A percentile compares a stretch with the other conserved stretches of the same genome.
phyloP scores from a whole-genome alignment of 23 tunicate species.

The Trididemnum miniatum region DNA sequence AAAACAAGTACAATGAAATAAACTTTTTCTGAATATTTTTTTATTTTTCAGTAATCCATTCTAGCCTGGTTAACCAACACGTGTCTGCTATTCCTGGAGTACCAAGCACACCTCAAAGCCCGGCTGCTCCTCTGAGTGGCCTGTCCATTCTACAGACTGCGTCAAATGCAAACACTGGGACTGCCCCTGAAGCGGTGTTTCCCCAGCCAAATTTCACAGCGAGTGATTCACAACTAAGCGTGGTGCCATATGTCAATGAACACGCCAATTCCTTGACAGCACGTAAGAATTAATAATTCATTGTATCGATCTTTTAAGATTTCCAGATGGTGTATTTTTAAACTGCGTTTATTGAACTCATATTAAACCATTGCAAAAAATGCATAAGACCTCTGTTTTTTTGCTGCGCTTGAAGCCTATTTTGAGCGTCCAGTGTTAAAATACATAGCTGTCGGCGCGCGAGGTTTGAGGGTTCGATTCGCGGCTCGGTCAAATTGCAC shows the following conservation, averaged over 20 bases:
- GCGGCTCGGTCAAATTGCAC: no score
- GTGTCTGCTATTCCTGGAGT: slow-evolving; percentile 42
- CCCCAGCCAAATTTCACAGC: slow-evolving; percentile 56
- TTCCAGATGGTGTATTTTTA: no score
- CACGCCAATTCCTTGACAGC: slow-evolving; percentile 7
- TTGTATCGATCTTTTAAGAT: no score
- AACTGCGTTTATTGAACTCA: no score
- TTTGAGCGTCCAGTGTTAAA: no score
- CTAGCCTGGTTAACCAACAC: slow-evolving; percentile 48
- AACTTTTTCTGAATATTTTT: no score
- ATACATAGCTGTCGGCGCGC: no score
- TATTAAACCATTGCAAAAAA: no score
- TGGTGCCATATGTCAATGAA: slow-evolving; percentile 16
- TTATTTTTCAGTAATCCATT: slow-evolving; percentile 32
- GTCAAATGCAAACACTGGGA: slow-evolving; percentile 29
- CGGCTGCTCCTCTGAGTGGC: slow-evolving; percentile 64
- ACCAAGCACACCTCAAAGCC: slow-evolving; percentile 94
- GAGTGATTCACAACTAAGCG: slow-evolving; percentile 12
- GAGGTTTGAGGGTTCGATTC: no score
- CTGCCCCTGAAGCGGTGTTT: slow-evolving; percentile 55
- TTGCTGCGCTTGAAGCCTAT: no score
- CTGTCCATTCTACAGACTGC: slow-evolving; percentile 64
- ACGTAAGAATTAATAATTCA: slow-evolving; percentile 34
- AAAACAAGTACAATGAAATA: no score
- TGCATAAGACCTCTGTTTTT: no score